phyloP scores from a whole-genome alignment of 2,888 invertebrate genomes.

The Meteorus cinctellus region DNA sequence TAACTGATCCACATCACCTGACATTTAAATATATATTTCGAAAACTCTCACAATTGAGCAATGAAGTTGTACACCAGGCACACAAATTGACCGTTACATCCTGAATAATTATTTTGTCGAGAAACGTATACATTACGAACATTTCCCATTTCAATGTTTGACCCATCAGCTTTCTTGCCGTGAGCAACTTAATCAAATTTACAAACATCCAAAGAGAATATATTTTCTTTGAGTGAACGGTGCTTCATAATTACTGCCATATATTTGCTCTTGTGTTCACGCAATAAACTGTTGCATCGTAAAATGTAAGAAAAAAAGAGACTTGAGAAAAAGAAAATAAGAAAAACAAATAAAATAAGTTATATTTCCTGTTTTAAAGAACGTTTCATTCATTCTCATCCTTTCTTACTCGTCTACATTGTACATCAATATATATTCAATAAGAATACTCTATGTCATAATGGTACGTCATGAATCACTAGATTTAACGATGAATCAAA shows the following conservation, averaged over 20 bases:
- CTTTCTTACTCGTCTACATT: background rate
- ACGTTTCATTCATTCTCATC: background rate
- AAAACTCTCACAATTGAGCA: background rate
- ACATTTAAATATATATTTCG: background rate
- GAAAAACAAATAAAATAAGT: background rate
- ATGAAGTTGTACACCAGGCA: background rate
- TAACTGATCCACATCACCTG: background rate
- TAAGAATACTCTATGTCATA: slow-evolving; percentile 29
- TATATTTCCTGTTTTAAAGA: background rate
- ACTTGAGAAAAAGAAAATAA: background rate
- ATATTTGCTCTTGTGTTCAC: background rate
- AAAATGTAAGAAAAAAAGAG: background rate
- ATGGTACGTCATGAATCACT: slow-evolving; percentile 64
- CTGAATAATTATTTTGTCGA: background rate
- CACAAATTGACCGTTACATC: background rate
- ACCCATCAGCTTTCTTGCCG: background rate
- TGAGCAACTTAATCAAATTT: slow-evolving; percentile 1
- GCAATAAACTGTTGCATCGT: slow-evolving; percentile 4
- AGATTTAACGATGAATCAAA: slow-evolving; percentile 70
- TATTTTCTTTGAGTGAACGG: background rate
- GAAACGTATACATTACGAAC: background rate
- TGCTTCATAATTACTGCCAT: slow-evolving; percentile 3
- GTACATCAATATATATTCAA: background rate
- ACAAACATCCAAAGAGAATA: background rate
- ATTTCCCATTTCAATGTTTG: background rate